A percentile compares a stretch with the other conserved stretches of the same genome.
Conservation (phyloP, 1,140 invertebrate genomes). For the Homarus americanus region DNA sequence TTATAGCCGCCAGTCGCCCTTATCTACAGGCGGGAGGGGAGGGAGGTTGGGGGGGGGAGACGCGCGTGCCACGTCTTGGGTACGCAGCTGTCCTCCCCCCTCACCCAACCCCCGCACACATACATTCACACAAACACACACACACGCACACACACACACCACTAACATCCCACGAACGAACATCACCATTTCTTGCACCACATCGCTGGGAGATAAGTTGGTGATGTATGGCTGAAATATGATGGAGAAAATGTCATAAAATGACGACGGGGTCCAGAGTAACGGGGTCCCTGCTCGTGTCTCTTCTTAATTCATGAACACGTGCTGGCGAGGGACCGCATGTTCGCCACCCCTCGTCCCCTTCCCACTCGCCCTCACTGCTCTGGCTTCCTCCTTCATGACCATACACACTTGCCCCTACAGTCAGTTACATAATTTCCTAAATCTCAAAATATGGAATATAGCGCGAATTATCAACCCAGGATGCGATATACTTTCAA, state of each 20-base stretch:
- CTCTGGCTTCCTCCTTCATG: neutral
- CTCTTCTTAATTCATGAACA: constrained; percentile 60
- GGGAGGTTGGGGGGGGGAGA: neutral
- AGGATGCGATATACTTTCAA: no score
- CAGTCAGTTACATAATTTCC: no score
- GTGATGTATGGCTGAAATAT: no score
- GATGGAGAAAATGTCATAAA: no score
- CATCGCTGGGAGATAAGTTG: no score
- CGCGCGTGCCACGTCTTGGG: constrained; percentile 55
- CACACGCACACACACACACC: no score
- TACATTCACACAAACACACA: no score
- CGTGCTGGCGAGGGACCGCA: constrained; percentile 23
- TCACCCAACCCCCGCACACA: neutral
- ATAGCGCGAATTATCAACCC: no score
- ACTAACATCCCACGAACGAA: no score
- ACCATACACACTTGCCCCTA: neutral
- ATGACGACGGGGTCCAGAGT: neutral
- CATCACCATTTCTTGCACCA: no score
- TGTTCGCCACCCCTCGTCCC: neutral
- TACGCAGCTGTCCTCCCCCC: constrained; percentile 45
- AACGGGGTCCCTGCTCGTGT: constrained; percentile 46
- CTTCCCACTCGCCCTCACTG: neutral
- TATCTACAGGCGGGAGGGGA: neutral
- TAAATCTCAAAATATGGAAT: no score
- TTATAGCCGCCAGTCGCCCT: no score